These are phyloP conservation scores for Phania funesta DNA, from an alignment of 2,888 invertebrate species.

Conservation along the genomic window DNA sequence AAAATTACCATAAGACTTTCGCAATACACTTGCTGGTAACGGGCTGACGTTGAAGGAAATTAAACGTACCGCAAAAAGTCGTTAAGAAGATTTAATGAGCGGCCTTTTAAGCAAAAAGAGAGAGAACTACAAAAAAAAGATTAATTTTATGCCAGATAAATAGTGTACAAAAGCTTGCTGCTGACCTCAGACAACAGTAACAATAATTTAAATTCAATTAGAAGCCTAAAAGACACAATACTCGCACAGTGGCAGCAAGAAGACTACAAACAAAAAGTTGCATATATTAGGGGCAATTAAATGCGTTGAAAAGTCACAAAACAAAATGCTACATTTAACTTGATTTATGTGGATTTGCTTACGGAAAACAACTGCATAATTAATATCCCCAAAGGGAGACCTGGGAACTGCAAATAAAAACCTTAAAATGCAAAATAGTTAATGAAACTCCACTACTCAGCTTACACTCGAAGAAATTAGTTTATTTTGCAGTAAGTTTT, in stretches of 20 bases:
- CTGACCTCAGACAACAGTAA: slow-evolving; percentile 55
- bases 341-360: slow-evolving; percentile 74
- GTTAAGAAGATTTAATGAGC: slow-evolving; percentile 62
- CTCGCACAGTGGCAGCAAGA: not conserved
- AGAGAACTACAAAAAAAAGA: not conserved
- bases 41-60: slow-evolving; percentile 13
- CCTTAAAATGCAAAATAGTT: slow-evolving; percentile 8
- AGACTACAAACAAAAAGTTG: slow-evolving; percentile 72
- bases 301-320: slow-evolving; percentile 64
- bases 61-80: slow-evolving; percentile 62
- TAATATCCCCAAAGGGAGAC: slow-evolving; percentile 56
- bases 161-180: not conserved
- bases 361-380: slow-evolving; percentile 74
- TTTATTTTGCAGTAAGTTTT: too few relatives aligned
- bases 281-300: slow-evolving; percentile 71
- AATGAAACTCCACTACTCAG: not conserved
- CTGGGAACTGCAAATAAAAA: slow-evolving; percentile 31
- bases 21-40: not conserved
- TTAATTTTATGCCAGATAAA: not conserved
- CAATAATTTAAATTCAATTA: slow-evolving; percentile 50
- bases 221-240: not conserved
- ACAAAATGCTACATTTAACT: slow-evolving; percentile 72
- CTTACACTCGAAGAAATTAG: slow-evolving; percentile 24
- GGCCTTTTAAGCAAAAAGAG: slow-evolving; percentile 25
- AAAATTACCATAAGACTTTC: not conserved